A percentile compares a stretch with the other conserved stretches of the same genome.
Conservation (phyloP, 2,113 vertebrate genomes). For the Pimephales promelas region DNA sequence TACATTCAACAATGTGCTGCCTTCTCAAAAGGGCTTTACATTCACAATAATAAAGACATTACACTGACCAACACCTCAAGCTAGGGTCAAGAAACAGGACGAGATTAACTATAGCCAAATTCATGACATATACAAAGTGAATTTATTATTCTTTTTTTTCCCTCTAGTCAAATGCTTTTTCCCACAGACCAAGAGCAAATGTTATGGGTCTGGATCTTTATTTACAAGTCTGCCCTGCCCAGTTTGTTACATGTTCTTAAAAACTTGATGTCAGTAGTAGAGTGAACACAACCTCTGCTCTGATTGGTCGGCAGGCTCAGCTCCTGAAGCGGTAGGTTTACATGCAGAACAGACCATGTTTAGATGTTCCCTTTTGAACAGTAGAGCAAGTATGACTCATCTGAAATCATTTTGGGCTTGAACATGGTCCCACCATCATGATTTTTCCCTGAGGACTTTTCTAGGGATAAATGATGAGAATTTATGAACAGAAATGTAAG, state of each 20-base stretch:
- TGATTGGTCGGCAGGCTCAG: constrained; percentile 13
- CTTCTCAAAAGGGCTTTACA: background rate
- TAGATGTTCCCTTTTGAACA: background rate
- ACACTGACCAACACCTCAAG: background rate
- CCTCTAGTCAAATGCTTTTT: background rate
- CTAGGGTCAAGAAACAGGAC: background rate
- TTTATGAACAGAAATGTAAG: background rate
- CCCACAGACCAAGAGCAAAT: background rate
- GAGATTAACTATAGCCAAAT: background rate
- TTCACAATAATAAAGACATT: background rate
- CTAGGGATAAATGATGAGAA: background rate
- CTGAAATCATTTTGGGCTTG: background rate
- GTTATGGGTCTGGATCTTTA: constrained; percentile 2
- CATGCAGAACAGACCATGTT: background rate
- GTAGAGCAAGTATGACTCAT: background rate
- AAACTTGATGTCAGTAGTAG: constrained; percentile 14
- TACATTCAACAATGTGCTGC: background rate
- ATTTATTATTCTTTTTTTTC: background rate
- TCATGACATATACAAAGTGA: background rate
- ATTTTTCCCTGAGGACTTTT: background rate
- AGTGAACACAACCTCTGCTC: background rate
- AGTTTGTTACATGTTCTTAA: background rate
- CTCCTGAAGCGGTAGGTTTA: background rate
- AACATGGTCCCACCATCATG: background rate
- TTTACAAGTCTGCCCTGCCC: constrained; percentile 1